These are phyloP conservation scores for Drosophila quadrilineata DNA, from an alignment of 1,140 invertebrate species.

Conservation along the genomic window DNA sequence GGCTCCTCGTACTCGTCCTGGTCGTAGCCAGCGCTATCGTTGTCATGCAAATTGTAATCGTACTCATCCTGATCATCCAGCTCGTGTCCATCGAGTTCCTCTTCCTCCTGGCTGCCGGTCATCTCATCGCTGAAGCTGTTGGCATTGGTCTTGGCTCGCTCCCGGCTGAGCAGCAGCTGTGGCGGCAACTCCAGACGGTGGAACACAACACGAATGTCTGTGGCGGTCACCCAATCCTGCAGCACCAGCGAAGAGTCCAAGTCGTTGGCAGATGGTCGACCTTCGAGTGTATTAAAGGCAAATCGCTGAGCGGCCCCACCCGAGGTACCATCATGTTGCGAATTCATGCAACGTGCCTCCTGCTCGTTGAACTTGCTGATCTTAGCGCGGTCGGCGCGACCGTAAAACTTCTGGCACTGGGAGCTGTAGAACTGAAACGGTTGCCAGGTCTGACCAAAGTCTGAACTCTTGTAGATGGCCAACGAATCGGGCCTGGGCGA, in stretches of 20 bases:
- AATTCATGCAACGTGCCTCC: slow-evolving; percentile 95
- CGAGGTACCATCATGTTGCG: slow-evolving; percentile 84
- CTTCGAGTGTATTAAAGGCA: slow-evolving; percentile 98
- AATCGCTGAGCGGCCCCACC: slow-evolving; percentile 87
- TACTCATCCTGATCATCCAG: slow-evolving; percentile 66
- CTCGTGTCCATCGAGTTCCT: slow-evolving; percentile 67
- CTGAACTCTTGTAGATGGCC: slow-evolving; percentile 97
- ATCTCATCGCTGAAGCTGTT: slow-evolving; percentile 80
- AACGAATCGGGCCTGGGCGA: slow-evolving; percentile 96
- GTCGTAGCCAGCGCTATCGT: slow-evolving; percentile 69
- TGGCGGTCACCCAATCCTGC: slow-evolving; percentile 99
- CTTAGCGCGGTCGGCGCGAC: slow-evolving; percentile 89
- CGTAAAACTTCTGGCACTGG: slow-evolving; percentile 94
- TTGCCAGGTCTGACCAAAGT: slow-evolving; percentile 96
- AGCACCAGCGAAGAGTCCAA: slow-evolving; percentile 97
- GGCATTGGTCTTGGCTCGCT: slow-evolving; percentile 76
- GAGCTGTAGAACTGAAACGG: slow-evolving; percentile 98
- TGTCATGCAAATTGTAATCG: slow-evolving; percentile 78
- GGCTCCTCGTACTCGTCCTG: slow-evolving; percentile 80
- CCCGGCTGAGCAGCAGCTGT: slow-evolving; percentile 60
- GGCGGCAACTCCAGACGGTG: slow-evolving; percentile 90
- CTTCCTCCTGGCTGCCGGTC: slow-evolving; percentile 60
- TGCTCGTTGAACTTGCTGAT: slow-evolving; percentile 97
- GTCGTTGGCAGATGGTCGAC: slow-evolving; percentile 95
- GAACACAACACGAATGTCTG: slow-evolving; percentile 97